phyloP scores from a whole-genome alignment of 2,888 invertebrate species.

The Philereme vetulata region DNA sequence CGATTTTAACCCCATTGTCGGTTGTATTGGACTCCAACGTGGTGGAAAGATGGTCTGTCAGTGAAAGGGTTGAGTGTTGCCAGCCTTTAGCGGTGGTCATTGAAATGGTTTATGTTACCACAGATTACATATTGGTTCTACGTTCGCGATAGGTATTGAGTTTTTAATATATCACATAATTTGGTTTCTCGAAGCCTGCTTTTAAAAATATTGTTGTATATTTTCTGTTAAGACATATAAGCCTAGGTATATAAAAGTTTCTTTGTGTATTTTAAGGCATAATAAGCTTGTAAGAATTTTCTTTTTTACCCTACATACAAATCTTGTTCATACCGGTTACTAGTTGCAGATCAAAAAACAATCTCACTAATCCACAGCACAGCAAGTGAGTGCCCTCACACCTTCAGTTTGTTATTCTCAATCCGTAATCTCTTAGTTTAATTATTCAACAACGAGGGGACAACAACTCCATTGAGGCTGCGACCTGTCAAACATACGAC shows the following conservation, averaged over 20 bases:
- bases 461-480: conserved; percentile 31
- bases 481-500: conserved; percentile 50
- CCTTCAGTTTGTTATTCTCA: conserved; percentile 34
- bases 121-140: too few relatives aligned
- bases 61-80: conserved; percentile 30
- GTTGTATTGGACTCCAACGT: conserved; percentile 27
- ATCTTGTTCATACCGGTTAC: too few relatives aligned
- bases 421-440: conserved; percentile 42
- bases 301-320: too few relatives aligned
- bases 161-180: too few relatives aligned
- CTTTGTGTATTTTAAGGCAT: too few relatives aligned
- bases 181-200: too few relatives aligned
- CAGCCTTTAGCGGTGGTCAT: conserved; percentile 14
- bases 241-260: too few relatives aligned
- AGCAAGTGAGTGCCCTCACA: conserved; percentile 20
- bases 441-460: conserved; percentile 41
- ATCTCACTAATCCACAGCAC: conserved; percentile 10
- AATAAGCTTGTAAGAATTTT: too few relatives aligned
- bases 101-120: conserved; percentile 8
- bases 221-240: too few relatives aligned
- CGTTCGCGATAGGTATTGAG: too few relatives aligned
- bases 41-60: conserved; percentile 20
- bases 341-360: neutral
- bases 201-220: too few relatives aligned
- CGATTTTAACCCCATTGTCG: conserved; percentile 41